A percentile compares a stretch with the other conserved stretches of the same genome.
These are phyloP conservation scores for Coracias cyanogaster DNA, from an alignment of 2,797 vertebrate genomes.

Conservation along the genomic window DNA sequence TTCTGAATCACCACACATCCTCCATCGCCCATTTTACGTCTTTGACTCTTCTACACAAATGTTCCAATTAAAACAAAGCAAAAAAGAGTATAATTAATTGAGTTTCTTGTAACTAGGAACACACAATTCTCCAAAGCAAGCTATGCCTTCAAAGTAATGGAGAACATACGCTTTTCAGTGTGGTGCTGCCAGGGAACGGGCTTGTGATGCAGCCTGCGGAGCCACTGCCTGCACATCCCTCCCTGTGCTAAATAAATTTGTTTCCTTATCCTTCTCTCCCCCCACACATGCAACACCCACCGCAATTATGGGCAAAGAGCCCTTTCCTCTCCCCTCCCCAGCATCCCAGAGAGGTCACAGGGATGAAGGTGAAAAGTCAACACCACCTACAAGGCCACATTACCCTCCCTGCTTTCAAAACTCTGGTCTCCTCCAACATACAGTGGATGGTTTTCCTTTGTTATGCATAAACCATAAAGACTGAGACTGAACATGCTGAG, in stretches of 20 bases:
- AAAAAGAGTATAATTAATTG: background rate
- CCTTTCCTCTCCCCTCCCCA: background rate
- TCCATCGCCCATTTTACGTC: background rate
- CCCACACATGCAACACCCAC: background rate
- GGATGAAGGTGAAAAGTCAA: background rate
- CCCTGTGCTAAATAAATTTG: background rate
- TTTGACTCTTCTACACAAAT: background rate
- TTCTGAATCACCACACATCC: background rate
- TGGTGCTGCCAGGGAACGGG: background rate
- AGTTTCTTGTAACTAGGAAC: background rate
- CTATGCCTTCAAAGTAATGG: background rate
- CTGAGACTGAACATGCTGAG: background rate
- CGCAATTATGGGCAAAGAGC: background rate
- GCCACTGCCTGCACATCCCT: accelerated
- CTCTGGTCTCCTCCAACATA: background rate
- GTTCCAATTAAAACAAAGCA: background rate
- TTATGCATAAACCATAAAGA: background rate
- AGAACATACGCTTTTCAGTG: background rate
- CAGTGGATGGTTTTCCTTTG: background rate
- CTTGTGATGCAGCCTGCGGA: accelerated
- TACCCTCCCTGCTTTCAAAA: background rate
- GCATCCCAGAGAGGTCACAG: accelerated
- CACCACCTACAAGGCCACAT: accelerated
- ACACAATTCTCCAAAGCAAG: background rate
- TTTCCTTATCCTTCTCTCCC: background rate